phyloP scores from a whole-genome alignment of 2,888 invertebrate species.

The Aethes cnicana region DNA sequence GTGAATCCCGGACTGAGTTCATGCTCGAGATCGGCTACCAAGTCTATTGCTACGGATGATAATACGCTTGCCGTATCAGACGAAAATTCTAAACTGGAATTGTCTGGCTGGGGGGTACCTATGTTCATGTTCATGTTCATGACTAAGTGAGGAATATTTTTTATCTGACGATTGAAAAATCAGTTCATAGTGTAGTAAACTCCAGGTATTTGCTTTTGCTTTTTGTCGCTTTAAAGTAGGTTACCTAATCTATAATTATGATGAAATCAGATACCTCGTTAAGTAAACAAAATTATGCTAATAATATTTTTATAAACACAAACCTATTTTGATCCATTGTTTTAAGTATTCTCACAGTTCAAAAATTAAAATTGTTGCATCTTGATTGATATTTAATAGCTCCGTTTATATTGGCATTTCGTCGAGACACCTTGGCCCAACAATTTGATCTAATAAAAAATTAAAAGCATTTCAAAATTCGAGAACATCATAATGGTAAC shows the following conservation, averaged over 20 bases:
- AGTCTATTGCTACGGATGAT: no score
- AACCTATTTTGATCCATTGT: conserved; percentile 22
- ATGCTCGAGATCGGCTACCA: no score
- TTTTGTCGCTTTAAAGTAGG: conserved; percentile 5
- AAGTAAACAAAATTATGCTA: conserved; percentile 28
- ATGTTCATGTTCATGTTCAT: no score
- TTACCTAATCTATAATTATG: not conserved
- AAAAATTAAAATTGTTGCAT: conserved; percentile 19
- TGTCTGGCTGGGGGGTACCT: no score
- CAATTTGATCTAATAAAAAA: conserved; percentile 78
- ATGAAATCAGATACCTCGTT: conserved; percentile 13
- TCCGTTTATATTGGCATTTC: conserved; percentile 58
- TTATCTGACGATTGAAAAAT: no score
- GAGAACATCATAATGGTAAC: conserved; percentile 76
- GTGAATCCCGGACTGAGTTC: no score
- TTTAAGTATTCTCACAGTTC: conserved; percentile 16
- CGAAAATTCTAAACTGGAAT: no score
- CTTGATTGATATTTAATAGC: conserved; percentile 79
- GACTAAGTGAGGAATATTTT: no score
- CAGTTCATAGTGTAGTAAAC: no score
- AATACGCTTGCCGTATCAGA: no score
- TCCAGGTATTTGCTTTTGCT: no score
- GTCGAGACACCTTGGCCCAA: conserved; percentile 65
- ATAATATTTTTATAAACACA: conserved; percentile 21
- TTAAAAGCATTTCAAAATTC: conserved; percentile 79